These are phyloP conservation scores for Acanthoscelides obtectus DNA, from an alignment of 2,888 invertebrate genomes.

Conservation along the genomic window DNA sequence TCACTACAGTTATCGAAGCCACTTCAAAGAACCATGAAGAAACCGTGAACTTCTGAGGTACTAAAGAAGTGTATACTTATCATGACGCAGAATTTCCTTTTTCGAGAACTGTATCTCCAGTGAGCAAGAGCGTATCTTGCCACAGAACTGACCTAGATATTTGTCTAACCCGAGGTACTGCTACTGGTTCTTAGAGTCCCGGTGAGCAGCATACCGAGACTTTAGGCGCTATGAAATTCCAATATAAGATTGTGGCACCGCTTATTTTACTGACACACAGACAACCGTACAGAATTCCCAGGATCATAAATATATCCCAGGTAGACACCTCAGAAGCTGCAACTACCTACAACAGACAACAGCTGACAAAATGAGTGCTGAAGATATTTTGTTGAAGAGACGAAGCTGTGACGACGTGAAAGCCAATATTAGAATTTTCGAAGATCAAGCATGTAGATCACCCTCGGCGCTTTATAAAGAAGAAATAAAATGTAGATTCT, in stretches of 20 bases:
- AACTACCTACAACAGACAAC: slow-evolving; percentile 51
- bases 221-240: slow-evolving; percentile 46
- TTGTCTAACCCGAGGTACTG: slow-evolving; percentile 50
- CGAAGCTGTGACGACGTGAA: slow-evolving; percentile 53
- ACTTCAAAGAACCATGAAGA: slow-evolving; percentile 48
- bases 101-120: slow-evolving; percentile 41
- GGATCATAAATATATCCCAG: slow-evolving; percentile 46
- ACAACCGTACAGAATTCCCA: slow-evolving; percentile 51
- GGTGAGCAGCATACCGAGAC: slow-evolving; percentile 40
- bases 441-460: slow-evolving; percentile 48
- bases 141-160: slow-evolving; percentile 54
- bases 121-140: slow-evolving; percentile 50
- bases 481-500: slow-evolving; percentile 41
- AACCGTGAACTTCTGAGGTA: slow-evolving; percentile 50
- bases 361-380: slow-evolving; percentile 37
- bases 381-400: slow-evolving; percentile 40
- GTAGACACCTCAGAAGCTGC: slow-evolving; percentile 52
- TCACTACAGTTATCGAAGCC: slow-evolving; percentile 28
- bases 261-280: slow-evolving; percentile 48
- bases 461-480: slow-evolving; percentile 38
- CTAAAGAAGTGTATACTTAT: slow-evolving; percentile 51
- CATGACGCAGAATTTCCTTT: slow-evolving; percentile 37
- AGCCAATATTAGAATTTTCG: slow-evolving; percentile 52
- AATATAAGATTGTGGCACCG: slow-evolving; percentile 42
- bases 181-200: slow-evolving; percentile 48